phyloP scores from a whole-genome alignment of 2,113 vertebrate genomes.

The Sphyrna mokarran region DNA sequence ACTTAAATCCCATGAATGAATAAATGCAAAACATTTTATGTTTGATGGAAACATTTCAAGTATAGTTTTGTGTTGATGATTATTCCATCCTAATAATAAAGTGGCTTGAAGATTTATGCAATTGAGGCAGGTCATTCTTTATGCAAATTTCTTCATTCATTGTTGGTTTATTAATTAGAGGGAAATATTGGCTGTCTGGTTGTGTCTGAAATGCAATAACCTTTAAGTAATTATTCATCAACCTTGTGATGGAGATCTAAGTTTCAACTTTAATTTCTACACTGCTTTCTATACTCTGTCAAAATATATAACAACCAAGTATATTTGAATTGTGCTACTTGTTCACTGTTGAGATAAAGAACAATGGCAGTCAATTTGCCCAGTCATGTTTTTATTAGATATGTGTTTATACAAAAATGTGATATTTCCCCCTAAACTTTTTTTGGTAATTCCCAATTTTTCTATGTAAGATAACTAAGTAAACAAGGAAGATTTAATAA shows the following conservation, averaged over 20 bases:
- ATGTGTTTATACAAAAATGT: not conserved
- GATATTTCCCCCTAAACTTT: not conserved
- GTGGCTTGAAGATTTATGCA: not conserved
- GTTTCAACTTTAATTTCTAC: not conserved
- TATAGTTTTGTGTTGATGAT: not conserved
- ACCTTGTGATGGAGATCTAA: not conserved
- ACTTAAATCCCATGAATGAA: too few species aligned
- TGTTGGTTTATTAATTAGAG: not conserved
- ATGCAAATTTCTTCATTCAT: not conserved
- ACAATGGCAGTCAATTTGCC: not conserved
- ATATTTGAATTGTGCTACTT: not conserved
- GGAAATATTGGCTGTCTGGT: not conserved
- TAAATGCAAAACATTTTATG: not conserved
- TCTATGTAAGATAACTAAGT: too few species aligned
- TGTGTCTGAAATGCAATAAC: not conserved
- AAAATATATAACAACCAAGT: not conserved
- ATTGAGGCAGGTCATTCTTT: not conserved
- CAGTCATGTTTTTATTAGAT: not conserved
- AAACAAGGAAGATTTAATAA: not conserved
- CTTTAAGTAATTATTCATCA: not conserved
- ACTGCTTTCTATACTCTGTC: not conserved
- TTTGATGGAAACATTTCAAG: not conserved
- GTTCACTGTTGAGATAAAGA: not conserved
- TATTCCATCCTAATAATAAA: not conserved
- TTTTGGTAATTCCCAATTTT: not conserved